Evolutionary conservation across 2,113 vertebrate species (phyloP).

Genomic region (Elaphurus davidianus): DNA sequence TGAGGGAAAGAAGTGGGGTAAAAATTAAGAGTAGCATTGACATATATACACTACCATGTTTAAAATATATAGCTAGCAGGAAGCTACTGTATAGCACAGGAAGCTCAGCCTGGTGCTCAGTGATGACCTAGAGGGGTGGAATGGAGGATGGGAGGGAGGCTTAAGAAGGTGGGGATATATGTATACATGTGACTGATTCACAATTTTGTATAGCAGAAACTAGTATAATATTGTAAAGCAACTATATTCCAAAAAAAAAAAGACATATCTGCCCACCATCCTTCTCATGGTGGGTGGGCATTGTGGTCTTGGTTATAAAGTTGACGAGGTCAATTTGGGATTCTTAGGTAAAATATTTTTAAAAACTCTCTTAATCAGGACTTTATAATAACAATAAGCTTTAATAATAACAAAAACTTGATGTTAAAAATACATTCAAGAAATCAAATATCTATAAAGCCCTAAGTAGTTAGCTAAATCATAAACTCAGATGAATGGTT

Average conservation of each 20-base stretch:
- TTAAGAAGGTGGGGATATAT: neutral
- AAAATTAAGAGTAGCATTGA: neutral
- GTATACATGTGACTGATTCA: neutral
- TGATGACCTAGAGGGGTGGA: neutral
- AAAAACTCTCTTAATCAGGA: neutral
- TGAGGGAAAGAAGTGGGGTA: neutral
- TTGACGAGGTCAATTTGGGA: neutral
- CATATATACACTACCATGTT: neutral
- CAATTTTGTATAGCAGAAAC: neutral
- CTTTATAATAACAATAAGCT: neutral
- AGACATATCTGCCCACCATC: neutral
- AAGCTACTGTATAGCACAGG: neutral
- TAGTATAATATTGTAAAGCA: neutral
- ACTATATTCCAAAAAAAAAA: neutral
- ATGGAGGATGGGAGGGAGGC: neutral
- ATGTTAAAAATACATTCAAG: neutral
- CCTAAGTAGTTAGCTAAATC: neutral
- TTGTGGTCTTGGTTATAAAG: neutral
- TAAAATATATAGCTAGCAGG: neutral
- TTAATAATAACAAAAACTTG: neutral
- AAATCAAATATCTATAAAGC: neutral
- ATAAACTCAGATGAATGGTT: neutral
- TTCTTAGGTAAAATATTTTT: neutral
- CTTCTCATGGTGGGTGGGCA: neutral
- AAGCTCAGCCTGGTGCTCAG: neutral